phyloP scores from a whole-genome alignment of 2,888 invertebrate genomes.

The Iselma pallidipennis region DNA sequence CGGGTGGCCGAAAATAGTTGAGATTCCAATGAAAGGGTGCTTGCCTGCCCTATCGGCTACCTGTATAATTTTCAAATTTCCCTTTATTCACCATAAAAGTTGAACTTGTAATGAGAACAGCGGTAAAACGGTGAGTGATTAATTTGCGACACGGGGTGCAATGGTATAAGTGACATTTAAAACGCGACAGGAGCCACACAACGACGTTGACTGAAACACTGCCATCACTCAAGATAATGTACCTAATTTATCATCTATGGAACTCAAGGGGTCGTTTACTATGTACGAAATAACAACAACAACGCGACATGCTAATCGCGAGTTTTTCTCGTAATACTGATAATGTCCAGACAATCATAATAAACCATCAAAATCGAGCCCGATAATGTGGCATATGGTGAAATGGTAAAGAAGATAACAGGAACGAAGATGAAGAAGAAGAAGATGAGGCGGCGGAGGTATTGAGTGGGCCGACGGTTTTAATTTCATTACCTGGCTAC shows the following conservation, averaged over 20 bases:
- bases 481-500: conserved; percentile 38
- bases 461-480: conserved; percentile 1
- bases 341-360: conserved; percentile 12
- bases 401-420: background rate
- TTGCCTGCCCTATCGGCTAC: too few relatives aligned
- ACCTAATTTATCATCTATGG: conserved; percentile 41
- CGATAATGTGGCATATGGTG: background rate
- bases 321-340: conserved; percentile 19
- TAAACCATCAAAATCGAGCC: conserved; percentile 4
- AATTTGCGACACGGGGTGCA: conserved; percentile 36
- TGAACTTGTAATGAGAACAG: conserved; percentile 24
- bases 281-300: conserved; percentile 5
- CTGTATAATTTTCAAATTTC: conserved; percentile 7
- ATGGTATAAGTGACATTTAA: conserved; percentile 44
- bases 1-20: background rate
- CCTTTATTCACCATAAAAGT: conserved; percentile 9
- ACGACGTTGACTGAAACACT: conserved; percentile 50
- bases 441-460: background rate
- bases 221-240: conserved; percentile 51
- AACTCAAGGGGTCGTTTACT: conserved; percentile 30
- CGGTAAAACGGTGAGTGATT: conserved; percentile 32
- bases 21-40: background rate
- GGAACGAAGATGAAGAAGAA: background rate
- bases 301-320: conserved; percentile 14
- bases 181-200: conserved; percentile 45